Evolutionary conservation across 1,140 invertebrate genomes (phyloP).

Genomic region (Plodia interpunctella): DNA sequence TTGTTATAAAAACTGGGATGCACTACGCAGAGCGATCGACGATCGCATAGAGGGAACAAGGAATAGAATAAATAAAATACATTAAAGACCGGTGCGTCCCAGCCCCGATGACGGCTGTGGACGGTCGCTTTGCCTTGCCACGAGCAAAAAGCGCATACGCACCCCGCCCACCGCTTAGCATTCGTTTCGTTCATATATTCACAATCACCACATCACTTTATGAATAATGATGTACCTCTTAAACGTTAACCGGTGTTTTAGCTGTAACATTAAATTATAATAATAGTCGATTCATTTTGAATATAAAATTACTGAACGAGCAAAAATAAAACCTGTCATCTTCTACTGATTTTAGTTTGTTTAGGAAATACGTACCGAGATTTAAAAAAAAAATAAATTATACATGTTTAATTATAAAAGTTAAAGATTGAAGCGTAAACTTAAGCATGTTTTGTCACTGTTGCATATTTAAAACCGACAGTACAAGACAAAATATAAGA

Average conservation of each 20-base stretch:
- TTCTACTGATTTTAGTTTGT: too few relatives aligned
- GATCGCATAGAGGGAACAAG: constrained; percentile 53
- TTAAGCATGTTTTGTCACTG: too few relatives aligned
- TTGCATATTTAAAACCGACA: too few relatives aligned
- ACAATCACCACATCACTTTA: constrained; percentile 15
- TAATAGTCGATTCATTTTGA: background rate
- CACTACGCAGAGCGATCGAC: constrained; percentile 31
- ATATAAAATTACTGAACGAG: too few relatives aligned
- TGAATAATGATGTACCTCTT: constrained; percentile 22
- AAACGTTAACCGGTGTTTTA: background rate
- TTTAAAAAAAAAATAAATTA: too few relatives aligned
- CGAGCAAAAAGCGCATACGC: constrained; percentile 61
- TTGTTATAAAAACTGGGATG: constrained; percentile 30
- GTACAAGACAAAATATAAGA: too few relatives aligned
- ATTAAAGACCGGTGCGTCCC: constrained; percentile 51
- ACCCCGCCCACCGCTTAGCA: constrained; percentile 58
- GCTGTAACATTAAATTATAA: background rate
- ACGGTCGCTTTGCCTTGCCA: constrained; percentile 38
- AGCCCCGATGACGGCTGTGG: constrained; percentile 8
- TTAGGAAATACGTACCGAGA: too few relatives aligned
- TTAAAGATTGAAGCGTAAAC: too few relatives aligned
- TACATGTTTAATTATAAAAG: too few relatives aligned
- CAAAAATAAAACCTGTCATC: too few relatives aligned
- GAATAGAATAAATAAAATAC: constrained; percentile 67
- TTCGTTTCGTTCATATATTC: constrained; percentile 28